Evolutionary conservation across 2,797 vertebrate genomes (phyloP).

Genomic region (Anniella stebbinsi): DNA sequence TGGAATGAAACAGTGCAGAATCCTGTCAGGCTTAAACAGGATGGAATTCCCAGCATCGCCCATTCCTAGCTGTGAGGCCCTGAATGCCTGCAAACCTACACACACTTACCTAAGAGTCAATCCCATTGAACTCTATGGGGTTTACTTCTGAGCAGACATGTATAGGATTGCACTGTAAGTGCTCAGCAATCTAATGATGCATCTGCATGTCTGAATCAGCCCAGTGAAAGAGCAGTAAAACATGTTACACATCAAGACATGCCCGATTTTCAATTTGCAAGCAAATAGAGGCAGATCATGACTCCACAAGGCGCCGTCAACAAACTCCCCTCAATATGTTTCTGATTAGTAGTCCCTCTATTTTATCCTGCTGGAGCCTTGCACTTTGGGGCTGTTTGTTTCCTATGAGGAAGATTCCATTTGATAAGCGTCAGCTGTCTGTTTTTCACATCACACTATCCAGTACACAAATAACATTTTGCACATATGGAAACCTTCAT

Average conservation of each 20-base stretch:
- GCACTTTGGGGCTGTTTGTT: slow-evolving; percentile 81
- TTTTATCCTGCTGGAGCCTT: slow-evolving; percentile 80
- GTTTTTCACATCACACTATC: slow-evolving; percentile 92
- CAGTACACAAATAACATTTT: slow-evolving; percentile 87
- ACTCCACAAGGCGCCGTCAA: slow-evolving; percentile 78
- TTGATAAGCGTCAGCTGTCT: slow-evolving; percentile 90
- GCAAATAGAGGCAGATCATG: slow-evolving; percentile 83
- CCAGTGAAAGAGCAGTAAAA: slow-evolving; percentile 72
- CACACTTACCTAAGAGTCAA: neutral
- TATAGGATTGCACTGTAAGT: neutral
- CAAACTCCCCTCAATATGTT: slow-evolving; percentile 84
- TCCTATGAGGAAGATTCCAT: slow-evolving; percentile 85
- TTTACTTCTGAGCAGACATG: neutral
- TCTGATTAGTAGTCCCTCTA: slow-evolving; percentile 84
- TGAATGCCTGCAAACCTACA: neutral
- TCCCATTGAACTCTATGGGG: no score
- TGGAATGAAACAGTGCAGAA: no score
- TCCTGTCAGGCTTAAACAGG: no score
- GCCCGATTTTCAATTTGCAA: slow-evolving; percentile 79
- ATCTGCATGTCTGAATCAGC: slow-evolving; percentile 74
- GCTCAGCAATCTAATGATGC: neutral
- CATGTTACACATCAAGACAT: slow-evolving; percentile 72
- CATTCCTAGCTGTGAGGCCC: neutral
- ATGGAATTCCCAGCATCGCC: no score
- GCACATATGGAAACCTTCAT: slow-evolving; percentile 94